Percentiles rank a stretch among this genome's conserved stretches.
These are phyloP conservation scores for Leptinotarsa peninsularis DNA, from an alignment of 2,888 invertebrate genomes.

Conservation along the genomic window DNA sequence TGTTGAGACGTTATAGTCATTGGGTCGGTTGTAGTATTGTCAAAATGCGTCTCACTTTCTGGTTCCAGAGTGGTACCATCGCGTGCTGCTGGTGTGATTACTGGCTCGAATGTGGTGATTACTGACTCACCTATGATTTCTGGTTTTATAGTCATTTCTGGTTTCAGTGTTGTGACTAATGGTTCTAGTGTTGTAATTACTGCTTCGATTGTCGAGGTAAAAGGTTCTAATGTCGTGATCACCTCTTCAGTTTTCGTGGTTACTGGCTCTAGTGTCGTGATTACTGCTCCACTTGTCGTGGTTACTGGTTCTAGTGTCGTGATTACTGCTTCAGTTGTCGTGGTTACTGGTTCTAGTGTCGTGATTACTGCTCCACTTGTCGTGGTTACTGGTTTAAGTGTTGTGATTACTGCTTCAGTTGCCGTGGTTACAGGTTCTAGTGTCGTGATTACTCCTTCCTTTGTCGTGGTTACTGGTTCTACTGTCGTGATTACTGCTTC, in stretches of 20 bases:
- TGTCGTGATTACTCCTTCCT: background rate
- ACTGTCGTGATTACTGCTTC: conserved; percentile 18
- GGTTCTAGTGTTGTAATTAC: conserved; percentile 18
- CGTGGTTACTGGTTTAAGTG: conserved; percentile 18
- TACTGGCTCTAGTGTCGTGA: conserved; percentile 9
- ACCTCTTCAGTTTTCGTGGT: background rate
- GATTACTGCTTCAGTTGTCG: background rate
- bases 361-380: background rate
- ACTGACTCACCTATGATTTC: conserved; percentile 26
- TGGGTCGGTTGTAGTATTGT: background rate
- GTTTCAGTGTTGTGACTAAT: conserved; percentile 24
- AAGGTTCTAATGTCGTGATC: conserved; percentile 15
- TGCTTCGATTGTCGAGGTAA: conserved; percentile 7
- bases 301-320: conserved; percentile 27
- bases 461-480: background rate
- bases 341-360: conserved; percentile 25
- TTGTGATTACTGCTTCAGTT: background rate
- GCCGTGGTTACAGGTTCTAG: background rate
- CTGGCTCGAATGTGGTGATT: conserved; percentile 17
- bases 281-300: background rate
- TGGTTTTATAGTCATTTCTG: too few relatives aligned
- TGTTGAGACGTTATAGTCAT: conserved; percentile 16
- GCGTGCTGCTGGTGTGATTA: too few relatives aligned
- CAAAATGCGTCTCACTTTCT: too few relatives aligned
- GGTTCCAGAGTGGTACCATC: conserved; percentile 13